Base-by-base conservation (phyloP, 37 sponge, comb jelly and placozoan genomes). In the Aphrocallistes beatrix region DNA sequence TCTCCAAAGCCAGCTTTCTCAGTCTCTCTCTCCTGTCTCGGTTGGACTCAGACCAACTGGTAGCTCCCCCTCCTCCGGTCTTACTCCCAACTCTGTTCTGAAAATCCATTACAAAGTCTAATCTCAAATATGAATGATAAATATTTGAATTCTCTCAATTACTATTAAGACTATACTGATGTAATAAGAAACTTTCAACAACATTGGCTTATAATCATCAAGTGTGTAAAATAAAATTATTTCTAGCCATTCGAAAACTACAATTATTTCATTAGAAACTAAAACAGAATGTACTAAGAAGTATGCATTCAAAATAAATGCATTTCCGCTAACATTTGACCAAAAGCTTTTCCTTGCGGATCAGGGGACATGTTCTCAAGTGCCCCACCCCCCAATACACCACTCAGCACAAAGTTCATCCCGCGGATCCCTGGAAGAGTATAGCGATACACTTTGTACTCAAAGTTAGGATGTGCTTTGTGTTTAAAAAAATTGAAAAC, bases 1-100 rank as follows among this genome's bases (percentile, higher is more conserved):
- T 98, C 49, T 98, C 99, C 87, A 98, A 48, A 0, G 99, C 99
- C 16, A 98, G 89, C 85, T 91, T 92, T 60, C 92, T 87, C 10
- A 98, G 94, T 48, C 99, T 81, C 69, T 98, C 99, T 39, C 92
- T 86, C 34, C 96, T 50, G 88, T 98, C 99, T 84, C 94, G 84
- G 85, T 91, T 98, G 51, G 86, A 75, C 84, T 98, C 99, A 6
- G 99, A 93, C 75, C 84, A 90, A 45, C 94, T 88, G 25, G 99
- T 92, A 0, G 93, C 92, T 0, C 99, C 99, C 28, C 99, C 99
- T 0, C 94, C 92, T 3, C 99, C 99, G 0, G 96, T 98, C 86
- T 95, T 95, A 25, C 91, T 84, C 13, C 99, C 99, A 0, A 91
- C 99, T 37, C 99, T 75, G 82, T 98, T 87, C 86, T 98, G 99